Conservation (phyloP, 2,113 vertebrate species). For the Chlorodrepanis virens region DNA sequence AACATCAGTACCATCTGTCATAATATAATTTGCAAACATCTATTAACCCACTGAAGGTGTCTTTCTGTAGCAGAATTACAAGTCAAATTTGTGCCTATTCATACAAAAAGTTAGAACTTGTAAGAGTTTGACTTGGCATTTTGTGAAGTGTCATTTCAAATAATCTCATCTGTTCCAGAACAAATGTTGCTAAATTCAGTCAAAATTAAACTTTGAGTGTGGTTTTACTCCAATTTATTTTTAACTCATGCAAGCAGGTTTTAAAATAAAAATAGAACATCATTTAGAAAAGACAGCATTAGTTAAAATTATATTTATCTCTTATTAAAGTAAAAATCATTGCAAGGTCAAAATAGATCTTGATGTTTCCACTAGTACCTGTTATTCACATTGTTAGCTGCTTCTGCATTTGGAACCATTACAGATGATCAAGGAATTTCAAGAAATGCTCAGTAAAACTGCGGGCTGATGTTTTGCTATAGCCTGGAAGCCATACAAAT, state of each 20-base stretch:
- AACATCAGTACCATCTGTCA: not conserved
- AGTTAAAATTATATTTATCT: not conserved
- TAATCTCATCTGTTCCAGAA: not conserved
- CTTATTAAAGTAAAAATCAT: not conserved
- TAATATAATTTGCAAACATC: not conserved
- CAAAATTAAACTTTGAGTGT: not conserved
- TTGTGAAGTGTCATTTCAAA: not conserved
- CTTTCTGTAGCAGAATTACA: not conserved
- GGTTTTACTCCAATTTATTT: not conserved
- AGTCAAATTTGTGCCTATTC: not conserved
- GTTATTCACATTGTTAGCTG: not conserved
- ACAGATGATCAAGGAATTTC: not conserved
- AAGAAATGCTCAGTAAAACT: not conserved
- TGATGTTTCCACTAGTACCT: not conserved
- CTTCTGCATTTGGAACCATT: not conserved
- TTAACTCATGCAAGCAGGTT: not conserved
- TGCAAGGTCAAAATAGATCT: not conserved
- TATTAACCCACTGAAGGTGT: not conserved
- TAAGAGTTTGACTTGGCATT: not conserved
- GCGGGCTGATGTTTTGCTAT: not conserved
- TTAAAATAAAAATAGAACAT: not conserved
- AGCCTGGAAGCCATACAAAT: not conserved
- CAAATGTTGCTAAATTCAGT: not conserved
- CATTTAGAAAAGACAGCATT: not conserved
- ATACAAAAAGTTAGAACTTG: not conserved